Evolutionary conservation across 2,888 invertebrate genomes (phyloP).

Genomic region (Isotomurus palustris): DNA sequence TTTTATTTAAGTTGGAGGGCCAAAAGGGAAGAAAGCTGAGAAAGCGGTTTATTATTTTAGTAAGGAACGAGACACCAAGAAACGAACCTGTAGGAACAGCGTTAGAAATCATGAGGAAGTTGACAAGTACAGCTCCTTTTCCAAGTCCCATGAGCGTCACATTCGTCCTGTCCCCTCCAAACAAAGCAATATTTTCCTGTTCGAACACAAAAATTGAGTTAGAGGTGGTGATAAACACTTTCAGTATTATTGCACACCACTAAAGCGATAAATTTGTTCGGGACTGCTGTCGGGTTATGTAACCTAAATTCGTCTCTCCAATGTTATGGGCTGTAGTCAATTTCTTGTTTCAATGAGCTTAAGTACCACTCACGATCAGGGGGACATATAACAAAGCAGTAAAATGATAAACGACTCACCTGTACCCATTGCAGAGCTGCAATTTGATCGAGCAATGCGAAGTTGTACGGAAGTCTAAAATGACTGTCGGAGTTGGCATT

Average conservation of each 20-base stretch:
- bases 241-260: no score
- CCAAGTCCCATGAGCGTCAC: slow-evolving; percentile 94
- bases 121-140: slow-evolving; percentile 92
- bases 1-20: no score
- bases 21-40: no score
- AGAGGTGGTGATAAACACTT: background rate
- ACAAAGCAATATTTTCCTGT: slow-evolving; percentile 90
- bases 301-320: no score
- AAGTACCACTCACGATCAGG: background rate
- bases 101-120: slow-evolving; percentile 87
- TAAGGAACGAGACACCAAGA: no score
- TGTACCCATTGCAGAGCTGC: slow-evolving; percentile 32
- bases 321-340: no score
- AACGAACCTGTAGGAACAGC: slow-evolving; percentile 83
- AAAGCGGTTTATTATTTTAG: no score
- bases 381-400: background rate
- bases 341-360: no score
- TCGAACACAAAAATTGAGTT: background rate
- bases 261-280: no score
- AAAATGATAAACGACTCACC: no score
- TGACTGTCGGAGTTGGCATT: slow-evolving; percentile 29
- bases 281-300: no score
- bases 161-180: slow-evolving; percentile 88
- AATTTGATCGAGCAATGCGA: slow-evolving; percentile 30
- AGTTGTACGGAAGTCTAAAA: slow-evolving; percentile 33